A percentile compares a stretch with the other conserved stretches of the same genome.
phyloP scores from a whole-genome alignment of 1,140 invertebrate genomes.

The Aphaenogaster ashmeadi region DNA sequence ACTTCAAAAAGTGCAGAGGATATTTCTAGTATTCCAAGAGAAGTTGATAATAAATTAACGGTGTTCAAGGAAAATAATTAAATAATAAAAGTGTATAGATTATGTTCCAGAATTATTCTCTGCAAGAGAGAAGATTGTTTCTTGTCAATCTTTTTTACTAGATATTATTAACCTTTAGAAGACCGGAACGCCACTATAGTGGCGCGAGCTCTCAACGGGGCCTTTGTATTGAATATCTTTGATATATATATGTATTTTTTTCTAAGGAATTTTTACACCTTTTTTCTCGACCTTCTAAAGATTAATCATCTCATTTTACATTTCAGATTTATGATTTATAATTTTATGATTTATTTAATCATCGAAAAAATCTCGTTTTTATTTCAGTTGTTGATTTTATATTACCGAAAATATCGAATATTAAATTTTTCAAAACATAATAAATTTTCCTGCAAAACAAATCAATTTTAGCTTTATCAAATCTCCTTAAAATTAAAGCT shows the following conservation, averaged over 20 bases:
- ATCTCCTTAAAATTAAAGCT: neutral
- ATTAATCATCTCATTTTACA: neutral
- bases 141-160: neutral
- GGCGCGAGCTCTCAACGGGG: too few species aligned
- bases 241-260: too few species aligned
- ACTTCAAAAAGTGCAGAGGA: neutral
- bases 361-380: neutral
- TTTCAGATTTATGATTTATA: too few species aligned
- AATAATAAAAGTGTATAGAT: neutral
- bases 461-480: neutral
- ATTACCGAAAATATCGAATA: neutral
- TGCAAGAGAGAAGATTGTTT: neutral
- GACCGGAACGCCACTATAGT: too few species aligned
- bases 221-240: too few species aligned
- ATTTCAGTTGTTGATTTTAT: neutral
- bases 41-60: constrained; percentile 10
- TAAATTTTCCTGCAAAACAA: neutral
- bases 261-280: too few species aligned
- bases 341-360: too few species aligned
- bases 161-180: neutral
- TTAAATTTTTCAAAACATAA: neutral
- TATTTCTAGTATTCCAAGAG: neutral
- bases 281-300: too few species aligned
- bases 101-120: neutral
- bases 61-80: neutral